These are phyloP conservation scores for Kobus ellipsiprymnus DNA, from an alignment of 2,113 vertebrate genomes.

Conservation along the genomic window DNA sequence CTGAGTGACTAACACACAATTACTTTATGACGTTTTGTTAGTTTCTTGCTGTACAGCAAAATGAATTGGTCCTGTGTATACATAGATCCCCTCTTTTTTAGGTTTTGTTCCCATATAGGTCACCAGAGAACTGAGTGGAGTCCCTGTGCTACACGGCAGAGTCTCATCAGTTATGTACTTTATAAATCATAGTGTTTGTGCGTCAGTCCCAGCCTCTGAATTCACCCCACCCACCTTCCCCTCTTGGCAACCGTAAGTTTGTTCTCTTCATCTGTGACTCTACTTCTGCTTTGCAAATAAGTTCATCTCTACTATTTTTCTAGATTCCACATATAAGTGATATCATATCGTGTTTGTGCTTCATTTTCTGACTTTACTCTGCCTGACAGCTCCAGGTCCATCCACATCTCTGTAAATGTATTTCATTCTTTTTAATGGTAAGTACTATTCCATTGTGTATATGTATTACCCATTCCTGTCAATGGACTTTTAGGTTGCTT, in stretches of 20 bases:
- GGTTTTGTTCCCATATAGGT: not conserved
- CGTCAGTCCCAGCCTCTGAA: not conserved
- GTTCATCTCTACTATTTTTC: not conserved
- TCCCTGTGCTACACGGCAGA: not conserved
- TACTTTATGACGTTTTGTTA: not conserved
- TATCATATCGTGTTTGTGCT: not conserved
- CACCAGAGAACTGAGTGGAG: not conserved
- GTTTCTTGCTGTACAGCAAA: not conserved
- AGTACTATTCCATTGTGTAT: not conserved
- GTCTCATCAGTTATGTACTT: not conserved
- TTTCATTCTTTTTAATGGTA: not conserved
- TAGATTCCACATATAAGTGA: not conserved
- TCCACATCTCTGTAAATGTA: not conserved
- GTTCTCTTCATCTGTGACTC: not conserved
- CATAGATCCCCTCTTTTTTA: not conserved
- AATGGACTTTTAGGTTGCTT: not conserved
- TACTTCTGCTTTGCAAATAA: not conserved
- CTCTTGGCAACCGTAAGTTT: not conserved
- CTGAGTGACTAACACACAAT: not conserved
- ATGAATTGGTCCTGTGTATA: not conserved
- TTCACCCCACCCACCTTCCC: not conserved
- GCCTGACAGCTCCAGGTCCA: not conserved
- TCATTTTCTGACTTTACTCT: not conserved
- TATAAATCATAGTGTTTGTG: not conserved
- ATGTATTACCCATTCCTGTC: not conserved